These are phyloP conservation scores for Drosophila mulleri DNA, from an alignment of 2,888 invertebrate species.

Conservation along the genomic window DNA sequence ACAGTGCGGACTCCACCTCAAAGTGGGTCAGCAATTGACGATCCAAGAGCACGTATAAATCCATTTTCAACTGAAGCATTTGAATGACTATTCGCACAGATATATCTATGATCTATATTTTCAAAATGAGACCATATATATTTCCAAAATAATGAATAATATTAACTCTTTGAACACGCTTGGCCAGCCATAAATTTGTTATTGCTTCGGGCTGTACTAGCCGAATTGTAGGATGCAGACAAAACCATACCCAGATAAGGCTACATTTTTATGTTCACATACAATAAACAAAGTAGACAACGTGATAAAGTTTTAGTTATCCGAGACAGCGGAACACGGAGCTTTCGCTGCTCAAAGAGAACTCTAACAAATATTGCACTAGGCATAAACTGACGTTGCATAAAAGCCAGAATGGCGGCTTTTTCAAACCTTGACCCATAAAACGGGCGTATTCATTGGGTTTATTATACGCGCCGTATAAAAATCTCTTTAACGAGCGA, in stretches of 20 bases:
- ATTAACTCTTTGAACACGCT: neutral
- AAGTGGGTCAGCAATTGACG: constrained; percentile 19
- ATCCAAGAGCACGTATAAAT: constrained; percentile 17
- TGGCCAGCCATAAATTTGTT: constrained; percentile 5
- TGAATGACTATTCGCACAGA: neutral
- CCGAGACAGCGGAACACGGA: neutral
- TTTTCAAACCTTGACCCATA: constrained; percentile 30
- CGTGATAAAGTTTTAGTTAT: constrained; percentile 20
- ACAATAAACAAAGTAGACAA: constrained; percentile 1
- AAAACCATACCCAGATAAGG: constrained; percentile 15
- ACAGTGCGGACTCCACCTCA: constrained; percentile 2
- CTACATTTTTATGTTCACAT: neutral
- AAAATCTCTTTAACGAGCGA: neutral
- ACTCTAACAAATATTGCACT: neutral
- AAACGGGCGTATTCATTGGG: neutral
- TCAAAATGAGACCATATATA: too few relatives aligned
- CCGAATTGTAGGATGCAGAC: constrained; percentile 3
- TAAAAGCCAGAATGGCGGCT: neutral
- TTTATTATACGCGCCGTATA: neutral
- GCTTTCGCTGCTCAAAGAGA: neutral
- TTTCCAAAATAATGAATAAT: neutral
- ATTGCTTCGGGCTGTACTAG: neutral
- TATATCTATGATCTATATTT: neutral
- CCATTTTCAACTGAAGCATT: neutral
- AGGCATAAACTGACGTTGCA: neutral